Evolutionary conservation across 2,113 vertebrate genomes (phyloP).

Genomic region (Lycaon pictus): DNA sequence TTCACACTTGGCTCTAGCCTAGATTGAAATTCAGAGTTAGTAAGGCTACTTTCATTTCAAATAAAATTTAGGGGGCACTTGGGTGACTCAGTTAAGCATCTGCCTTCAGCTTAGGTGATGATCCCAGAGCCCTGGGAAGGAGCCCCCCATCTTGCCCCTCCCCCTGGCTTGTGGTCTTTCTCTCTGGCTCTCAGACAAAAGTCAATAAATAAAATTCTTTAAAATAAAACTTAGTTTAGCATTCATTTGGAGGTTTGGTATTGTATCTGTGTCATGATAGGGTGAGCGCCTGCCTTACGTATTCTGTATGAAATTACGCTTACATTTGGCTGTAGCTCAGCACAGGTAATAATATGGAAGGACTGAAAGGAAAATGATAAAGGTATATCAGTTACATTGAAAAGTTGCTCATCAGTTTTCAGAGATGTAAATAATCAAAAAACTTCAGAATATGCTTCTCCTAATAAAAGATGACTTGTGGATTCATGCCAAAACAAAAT

Average conservation of each 20-base stretch:
- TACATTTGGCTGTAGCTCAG: neutral
- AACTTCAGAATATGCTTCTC: slow-evolving; percentile 21
- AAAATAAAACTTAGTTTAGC: neutral
- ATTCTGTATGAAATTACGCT: neutral
- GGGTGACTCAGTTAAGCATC: neutral
- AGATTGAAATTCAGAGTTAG: neutral
- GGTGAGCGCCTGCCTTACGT: neutral
- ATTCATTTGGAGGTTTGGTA: neutral
- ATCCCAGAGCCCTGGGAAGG: neutral
- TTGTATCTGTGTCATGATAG: neutral
- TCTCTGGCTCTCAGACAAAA: too few species aligned
- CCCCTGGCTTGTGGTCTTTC: too few species aligned
- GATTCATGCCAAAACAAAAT: neutral
- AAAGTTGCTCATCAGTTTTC: slow-evolving; percentile 27
- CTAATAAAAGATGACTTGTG: neutral
- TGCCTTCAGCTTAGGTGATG: neutral
- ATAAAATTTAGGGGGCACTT: neutral
- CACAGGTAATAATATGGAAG: neutral
- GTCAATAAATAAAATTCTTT: neutral
- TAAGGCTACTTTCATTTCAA: neutral
- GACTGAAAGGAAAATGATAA: slow-evolving; percentile 27
- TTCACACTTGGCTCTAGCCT: neutral
- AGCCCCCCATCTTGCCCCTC: neutral
- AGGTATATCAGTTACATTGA: neutral
- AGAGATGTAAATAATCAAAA: slow-evolving; percentile 9